These are phyloP conservation scores for Ectemnius cavifrons DNA, from an alignment of 2,888 invertebrate species.

Conservation along the genomic window DNA sequence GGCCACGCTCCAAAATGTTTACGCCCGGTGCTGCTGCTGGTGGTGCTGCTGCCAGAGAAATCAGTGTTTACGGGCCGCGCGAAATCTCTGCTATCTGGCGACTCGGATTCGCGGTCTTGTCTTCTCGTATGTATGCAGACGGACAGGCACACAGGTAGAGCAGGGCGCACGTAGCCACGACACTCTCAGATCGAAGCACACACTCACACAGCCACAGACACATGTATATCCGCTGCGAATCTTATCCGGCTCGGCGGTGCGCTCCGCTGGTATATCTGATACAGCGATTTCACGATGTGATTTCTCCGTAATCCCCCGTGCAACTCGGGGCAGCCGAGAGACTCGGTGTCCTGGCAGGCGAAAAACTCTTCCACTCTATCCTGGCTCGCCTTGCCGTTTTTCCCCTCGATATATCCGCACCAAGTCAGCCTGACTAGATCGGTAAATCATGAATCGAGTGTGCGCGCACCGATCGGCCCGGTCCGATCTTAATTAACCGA, in stretches of 20 bases:
- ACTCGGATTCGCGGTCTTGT: too few relatives aligned
- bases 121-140: slow-evolving; percentile 5
- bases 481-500: slow-evolving; percentile 40
- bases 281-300: neutral
- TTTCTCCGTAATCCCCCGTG: neutral
- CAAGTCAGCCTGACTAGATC: slow-evolving; percentile 36
- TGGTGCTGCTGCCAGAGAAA: slow-evolving; percentile 1
- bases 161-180: slow-evolving; percentile 16
- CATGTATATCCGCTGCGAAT: too few relatives aligned
- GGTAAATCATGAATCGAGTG: slow-evolving; percentile 43
- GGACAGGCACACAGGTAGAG: slow-evolving; percentile 5
- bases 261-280: neutral
- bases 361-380: too few relatives aligned
- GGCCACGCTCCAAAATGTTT: too few relatives aligned
- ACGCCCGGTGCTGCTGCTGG: neutral
- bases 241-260: too few relatives aligned
- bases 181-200: slow-evolving; percentile 14
- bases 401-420: too few relatives aligned
- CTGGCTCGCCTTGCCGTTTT: too few relatives aligned
- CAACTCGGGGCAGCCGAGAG: too few relatives aligned
- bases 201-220: slow-evolving; percentile 8
- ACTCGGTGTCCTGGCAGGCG: too few relatives aligned
- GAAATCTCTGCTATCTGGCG: too few relatives aligned
- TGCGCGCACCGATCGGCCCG: slow-evolving; percentile 30
- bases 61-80: slow-evolving; percentile 12